Evolutionary conservation across 2,113 vertebrate genomes (phyloP).

Genomic region (Hippolais icterina): DNA sequence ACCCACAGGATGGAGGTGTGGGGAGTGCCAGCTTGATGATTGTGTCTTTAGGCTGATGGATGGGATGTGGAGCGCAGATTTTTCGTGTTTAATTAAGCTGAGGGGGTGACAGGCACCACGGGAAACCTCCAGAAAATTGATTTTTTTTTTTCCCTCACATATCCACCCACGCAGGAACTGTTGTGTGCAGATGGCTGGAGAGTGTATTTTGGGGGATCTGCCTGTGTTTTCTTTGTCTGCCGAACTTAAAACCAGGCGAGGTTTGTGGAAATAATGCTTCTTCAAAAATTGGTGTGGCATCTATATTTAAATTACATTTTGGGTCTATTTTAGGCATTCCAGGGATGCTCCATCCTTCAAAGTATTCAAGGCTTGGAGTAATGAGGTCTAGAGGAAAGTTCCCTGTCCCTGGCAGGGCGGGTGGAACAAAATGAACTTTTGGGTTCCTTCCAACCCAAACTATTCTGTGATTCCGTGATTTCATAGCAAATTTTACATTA

Average conservation of each 20-base stretch:
- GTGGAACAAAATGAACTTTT: neutral
- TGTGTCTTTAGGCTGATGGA: neutral
- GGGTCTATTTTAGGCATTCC: neutral
- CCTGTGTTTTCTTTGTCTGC: neutral
- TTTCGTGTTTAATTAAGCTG: neutral
- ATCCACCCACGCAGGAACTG: rapidly evolving
- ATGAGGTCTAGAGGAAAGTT: neutral
- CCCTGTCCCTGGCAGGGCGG: neutral
- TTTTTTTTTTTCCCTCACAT: neutral
- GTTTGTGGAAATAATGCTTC: neutral
- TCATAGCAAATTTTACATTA: neutral
- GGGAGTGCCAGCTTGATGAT: neutral
- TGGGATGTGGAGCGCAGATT: neutral
- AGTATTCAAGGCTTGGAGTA: neutral
- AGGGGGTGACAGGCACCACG: neutral
- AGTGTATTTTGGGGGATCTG: neutral
- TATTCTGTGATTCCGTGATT: neutral
- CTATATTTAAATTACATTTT: neutral
- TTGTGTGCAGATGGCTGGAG: neutral
- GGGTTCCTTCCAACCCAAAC: neutral
- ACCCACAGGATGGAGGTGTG: rapidly evolving
- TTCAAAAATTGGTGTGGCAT: neutral
- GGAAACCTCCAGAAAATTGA: neutral
- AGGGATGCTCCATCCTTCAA: neutral
- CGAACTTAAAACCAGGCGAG: neutral